Conservation (phyloP, 2,888 invertebrate species). For the Drosophila bunnanda region DNA sequence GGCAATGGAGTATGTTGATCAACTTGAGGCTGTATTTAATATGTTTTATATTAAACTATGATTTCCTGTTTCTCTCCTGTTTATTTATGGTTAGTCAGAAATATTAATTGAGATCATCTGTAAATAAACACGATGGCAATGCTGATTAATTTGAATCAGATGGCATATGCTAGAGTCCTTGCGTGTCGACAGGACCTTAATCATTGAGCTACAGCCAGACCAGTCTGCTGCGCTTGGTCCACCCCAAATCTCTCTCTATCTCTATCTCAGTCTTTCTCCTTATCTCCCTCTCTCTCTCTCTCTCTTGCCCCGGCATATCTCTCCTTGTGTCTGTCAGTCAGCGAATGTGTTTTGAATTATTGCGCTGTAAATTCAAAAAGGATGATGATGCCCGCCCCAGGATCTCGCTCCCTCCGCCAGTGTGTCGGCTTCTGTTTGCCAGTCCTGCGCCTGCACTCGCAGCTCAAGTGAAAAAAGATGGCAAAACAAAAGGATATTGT, state of each 20-base stretch:
- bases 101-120: constrained; percentile 8
- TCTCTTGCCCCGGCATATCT: constrained; percentile 36
- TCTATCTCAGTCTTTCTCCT: constrained; percentile 25
- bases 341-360: constrained; percentile 78
- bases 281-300: background rate
- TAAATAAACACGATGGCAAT: too few relatives aligned
- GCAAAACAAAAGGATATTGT: constrained; percentile 79
- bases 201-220: constrained; percentile 63
- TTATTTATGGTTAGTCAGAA: background rate
- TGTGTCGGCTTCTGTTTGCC: too few relatives aligned
- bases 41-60: background rate
- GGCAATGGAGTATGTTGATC: background rate
- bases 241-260: constrained; percentile 1
- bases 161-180: constrained; percentile 44
- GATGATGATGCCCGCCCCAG: constrained; percentile 52
- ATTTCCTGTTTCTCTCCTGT: background rate
- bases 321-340: constrained; percentile 64
- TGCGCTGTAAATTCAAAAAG: constrained; percentile 79
- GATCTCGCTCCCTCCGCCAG: background rate
- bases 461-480: constrained; percentile 62
- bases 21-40: background rate
- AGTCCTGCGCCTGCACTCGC: constrained; percentile 8
- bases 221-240: constrained; percentile 31
- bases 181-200: constrained; percentile 78
- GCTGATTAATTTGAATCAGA: constrained; percentile 43